A percentile compares a stretch with the other conserved stretches of the same genome.
phyloP scores from a whole-genome alignment of 2,113 vertebrate species.

The Laticauda colubrina region DNA sequence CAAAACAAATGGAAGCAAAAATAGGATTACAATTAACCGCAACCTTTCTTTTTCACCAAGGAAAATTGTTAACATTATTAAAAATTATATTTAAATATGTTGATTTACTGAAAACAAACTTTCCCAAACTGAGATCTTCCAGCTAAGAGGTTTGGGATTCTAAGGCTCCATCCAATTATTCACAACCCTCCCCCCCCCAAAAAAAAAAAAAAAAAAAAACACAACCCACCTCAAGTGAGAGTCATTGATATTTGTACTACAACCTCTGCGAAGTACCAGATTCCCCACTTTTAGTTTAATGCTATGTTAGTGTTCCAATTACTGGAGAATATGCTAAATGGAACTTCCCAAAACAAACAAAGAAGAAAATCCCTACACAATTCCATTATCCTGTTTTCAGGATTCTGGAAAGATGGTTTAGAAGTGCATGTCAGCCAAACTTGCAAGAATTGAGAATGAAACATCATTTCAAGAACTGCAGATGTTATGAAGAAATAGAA shows the following conservation, averaged over 20 bases:
- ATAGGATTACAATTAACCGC: neutral
- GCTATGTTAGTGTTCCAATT: neutral
- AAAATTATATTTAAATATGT: neutral
- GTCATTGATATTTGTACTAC: neutral
- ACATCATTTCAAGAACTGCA: neutral
- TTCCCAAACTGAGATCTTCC: neutral
- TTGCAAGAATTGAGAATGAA: conserved; percentile 1
- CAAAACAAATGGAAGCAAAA: neutral
- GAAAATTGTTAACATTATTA: neutral
- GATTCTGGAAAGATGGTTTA: neutral
- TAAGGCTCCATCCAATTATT: neutral
- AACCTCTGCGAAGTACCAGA: neutral
- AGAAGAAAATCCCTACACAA: neutral
- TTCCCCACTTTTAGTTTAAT: neutral
- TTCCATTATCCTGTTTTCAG: neutral
- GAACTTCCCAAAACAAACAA: neutral
- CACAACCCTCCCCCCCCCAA: neutral
- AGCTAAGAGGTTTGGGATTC: neutral
- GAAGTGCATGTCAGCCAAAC: accelerated
- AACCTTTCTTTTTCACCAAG: neutral
- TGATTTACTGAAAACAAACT: neutral
- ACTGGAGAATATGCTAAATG: neutral
- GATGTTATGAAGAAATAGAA: neutral
- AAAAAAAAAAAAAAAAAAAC: no score
- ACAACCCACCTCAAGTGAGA: neutral